Base-by-base conservation (phyloP, 2,888 invertebrate genomes). In the Nysson spinosus region DNA sequence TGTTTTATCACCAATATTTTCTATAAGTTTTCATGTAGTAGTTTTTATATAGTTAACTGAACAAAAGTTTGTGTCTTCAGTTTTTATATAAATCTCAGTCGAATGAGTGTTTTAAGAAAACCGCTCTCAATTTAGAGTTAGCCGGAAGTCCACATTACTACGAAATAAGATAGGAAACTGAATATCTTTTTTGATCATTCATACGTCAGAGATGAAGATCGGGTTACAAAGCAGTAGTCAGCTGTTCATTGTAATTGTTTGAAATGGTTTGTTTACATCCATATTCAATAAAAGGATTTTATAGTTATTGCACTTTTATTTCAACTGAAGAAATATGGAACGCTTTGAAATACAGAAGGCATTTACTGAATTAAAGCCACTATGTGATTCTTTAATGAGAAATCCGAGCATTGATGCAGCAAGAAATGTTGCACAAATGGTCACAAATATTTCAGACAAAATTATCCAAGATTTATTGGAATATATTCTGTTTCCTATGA, bases 401-500 rank as follows among this genome's bases (percentile, higher is more conserved):
- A 80, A 85, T 68, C 91, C 91, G 0, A 86, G 87, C 17, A 73
- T 83, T 19, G 86, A 88, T 22, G 88, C 83, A 56, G 83, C 89
- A 22, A 68, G 72, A 5, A 78, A 85, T 20, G 87, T 90, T 62
- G 77, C 78, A 2, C 63, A 76, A 3, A 68, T 82, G 14, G 80
- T 89, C 3, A 71, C 79, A n/a, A 85, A 83, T 17, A 76, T 90
- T 57, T 87, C 88, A 34, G 79, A 81, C 17, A 86, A 88, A 42
- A 83, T 87, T 1, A 74, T 91, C 1, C 89, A 90, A 58, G 89
- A 89, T 65, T 79, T 91, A 17, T 89, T 89, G 30, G 89, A 89
- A 62, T 90, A 90, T 72, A 83, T 91, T 58, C 77, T 91, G 37
- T 89, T 89, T 67, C 91, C 91, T 0, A 83, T 91, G 20, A 78